Evolutionary conservation across 2,888 invertebrate genomes (phyloP).

Genomic region (Lasiommata megera): DNA sequence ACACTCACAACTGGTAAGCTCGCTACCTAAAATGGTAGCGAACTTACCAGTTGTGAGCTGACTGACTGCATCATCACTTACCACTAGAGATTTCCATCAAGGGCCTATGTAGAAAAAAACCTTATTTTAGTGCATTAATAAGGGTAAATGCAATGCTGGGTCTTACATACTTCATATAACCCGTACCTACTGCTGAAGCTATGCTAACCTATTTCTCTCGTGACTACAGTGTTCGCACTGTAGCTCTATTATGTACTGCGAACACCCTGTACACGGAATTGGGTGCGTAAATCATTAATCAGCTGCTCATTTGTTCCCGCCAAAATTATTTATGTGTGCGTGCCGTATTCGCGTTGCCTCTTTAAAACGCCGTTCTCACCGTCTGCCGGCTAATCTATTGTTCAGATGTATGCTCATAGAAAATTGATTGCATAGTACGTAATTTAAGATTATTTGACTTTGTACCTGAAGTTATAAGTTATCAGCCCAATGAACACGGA

Average conservation of each 20-base stretch:
- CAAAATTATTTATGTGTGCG: constrained; percentile 66
- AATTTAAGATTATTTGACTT: constrained; percentile 5
- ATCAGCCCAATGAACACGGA: no score
- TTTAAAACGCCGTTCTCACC: constrained; percentile 63
- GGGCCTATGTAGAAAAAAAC: no score
- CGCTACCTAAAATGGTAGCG: no score
- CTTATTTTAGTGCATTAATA: background rate
- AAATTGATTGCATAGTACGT: constrained; percentile 5
- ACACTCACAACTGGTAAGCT: no score
- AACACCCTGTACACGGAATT: constrained; percentile 61
- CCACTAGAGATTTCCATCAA: no score
- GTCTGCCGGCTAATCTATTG: constrained; percentile 42
- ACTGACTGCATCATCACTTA: no score
- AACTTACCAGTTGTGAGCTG: no score
- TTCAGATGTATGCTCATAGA: constrained; percentile 26
- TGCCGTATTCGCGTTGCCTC: constrained; percentile 56
- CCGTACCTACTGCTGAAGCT: background rate
- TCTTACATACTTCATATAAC: background rate
- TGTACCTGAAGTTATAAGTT: background rate
- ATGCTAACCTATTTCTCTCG: background rate
- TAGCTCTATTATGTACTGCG: constrained; percentile 27
- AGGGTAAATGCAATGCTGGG: background rate
- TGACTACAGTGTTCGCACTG: constrained; percentile 15
- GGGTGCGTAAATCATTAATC: constrained; percentile 78
- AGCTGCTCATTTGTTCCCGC: constrained; percentile 76